Evolutionary conservation across 2,113 vertebrate species (phyloP).

Genomic region (Geococcyx californianus): DNA sequence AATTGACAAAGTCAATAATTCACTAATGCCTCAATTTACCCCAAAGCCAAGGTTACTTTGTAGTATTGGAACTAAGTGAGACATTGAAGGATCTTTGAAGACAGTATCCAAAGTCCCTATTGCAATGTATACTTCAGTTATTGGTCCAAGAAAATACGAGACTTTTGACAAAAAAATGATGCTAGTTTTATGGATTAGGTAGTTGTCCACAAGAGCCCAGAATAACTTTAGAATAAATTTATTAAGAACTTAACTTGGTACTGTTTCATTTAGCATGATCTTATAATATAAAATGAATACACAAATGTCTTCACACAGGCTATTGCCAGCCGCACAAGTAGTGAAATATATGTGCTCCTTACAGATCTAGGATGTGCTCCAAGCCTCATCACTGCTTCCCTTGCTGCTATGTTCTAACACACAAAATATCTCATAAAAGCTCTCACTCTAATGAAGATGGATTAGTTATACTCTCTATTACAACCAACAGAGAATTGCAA

Average conservation of each 20-base stretch:
- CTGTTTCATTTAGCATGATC: not conserved
- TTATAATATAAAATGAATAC: not conserved
- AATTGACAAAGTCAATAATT: not conserved
- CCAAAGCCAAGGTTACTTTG: not conserved
- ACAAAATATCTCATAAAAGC: slow-evolving; percentile 14
- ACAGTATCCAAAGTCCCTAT: not conserved
- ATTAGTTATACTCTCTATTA: slow-evolving; percentile 10
- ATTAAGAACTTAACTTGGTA: not conserved
- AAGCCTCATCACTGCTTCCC: slow-evolving; percentile 27
- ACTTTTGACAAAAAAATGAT: not conserved
- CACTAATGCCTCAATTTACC: not conserved
- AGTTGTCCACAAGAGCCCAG: not conserved
- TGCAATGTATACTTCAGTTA: not conserved
- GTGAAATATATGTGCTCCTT: not conserved
- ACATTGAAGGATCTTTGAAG: not conserved
- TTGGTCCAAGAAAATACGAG: not conserved
- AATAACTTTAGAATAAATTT: not conserved
- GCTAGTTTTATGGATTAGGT: not conserved
- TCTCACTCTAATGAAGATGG: slow-evolving; percentile 46
- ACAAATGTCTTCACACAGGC: not conserved
- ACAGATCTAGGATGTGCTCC: not conserved
- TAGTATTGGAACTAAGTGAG: not conserved
- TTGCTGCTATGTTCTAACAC: not conserved
- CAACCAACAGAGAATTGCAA: slow-evolving; percentile 13
- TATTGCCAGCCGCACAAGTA: not conserved